Evolutionary conservation across 1,140 invertebrate genomes (phyloP).

Genomic region (Cephus cinctus): DNA sequence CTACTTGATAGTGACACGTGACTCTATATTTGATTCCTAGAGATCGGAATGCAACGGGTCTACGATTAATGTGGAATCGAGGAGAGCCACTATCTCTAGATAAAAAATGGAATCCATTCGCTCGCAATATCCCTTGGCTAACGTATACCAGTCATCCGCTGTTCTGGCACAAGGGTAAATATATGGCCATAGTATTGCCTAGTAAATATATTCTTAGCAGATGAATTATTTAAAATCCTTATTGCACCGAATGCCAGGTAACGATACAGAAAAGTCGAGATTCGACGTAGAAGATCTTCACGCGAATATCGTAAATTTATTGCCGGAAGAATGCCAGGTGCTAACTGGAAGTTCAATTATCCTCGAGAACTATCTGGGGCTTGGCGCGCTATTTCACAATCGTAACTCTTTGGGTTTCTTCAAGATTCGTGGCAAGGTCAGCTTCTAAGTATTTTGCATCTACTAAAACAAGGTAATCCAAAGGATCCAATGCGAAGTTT

Average conservation of each 20-base stretch:
- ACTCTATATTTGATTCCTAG: slow-evolving; percentile 55
- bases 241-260: slow-evolving; percentile 39
- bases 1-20: too few relatives aligned
- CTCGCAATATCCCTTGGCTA: slow-evolving; percentile 72
- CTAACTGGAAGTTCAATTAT: slow-evolving; percentile 69
- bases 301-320: slow-evolving; percentile 31
- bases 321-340: slow-evolving; percentile 29
- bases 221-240: slow-evolving; percentile 7
- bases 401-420: slow-evolving; percentile 81
- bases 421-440: slow-evolving; percentile 81
- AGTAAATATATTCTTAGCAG: neutral
- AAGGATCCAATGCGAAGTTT: too few relatives aligned
- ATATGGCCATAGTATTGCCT: neutral
- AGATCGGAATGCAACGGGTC: slow-evolving; percentile 68
- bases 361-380: slow-evolving; percentile 77
- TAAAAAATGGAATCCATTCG: slow-evolving; percentile 85
- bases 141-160: slow-evolving; percentile 82
- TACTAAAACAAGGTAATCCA: too few relatives aligned
- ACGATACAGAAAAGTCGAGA: slow-evolving; percentile 51
- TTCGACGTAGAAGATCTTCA: slow-evolving; percentile 62
- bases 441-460: slow-evolving; percentile 63
- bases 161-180: slow-evolving; percentile 72
- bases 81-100: slow-evolving; percentile 66
- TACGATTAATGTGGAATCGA: slow-evolving; percentile 75
- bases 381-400: slow-evolving; percentile 80